These are phyloP conservation scores for Odontophorus gujanensis DNA, from an alignment of 2,113 vertebrate genomes.

Conservation along the genomic window DNA sequence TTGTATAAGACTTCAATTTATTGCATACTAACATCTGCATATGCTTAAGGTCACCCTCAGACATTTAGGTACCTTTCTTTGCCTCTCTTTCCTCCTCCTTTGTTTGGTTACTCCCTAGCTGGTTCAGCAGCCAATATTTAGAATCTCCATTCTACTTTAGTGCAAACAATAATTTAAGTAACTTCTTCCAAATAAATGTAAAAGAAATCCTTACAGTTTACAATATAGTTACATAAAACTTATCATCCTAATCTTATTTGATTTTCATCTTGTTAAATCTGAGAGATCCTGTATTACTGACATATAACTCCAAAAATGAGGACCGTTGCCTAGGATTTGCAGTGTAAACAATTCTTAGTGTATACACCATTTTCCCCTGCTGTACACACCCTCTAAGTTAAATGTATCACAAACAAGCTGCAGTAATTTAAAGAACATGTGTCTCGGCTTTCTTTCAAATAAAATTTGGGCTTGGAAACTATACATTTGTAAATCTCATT, in stretches of 20 bases:
- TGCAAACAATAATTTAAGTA: not conserved
- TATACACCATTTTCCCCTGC: not conserved
- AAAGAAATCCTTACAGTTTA: not conserved
- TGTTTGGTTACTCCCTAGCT: not conserved
- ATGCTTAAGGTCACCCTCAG: not conserved
- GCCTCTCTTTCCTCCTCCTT: not conserved
- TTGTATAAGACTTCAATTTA: not conserved
- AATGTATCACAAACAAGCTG: not conserved
- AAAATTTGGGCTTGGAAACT: not conserved
- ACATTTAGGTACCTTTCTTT: not conserved
- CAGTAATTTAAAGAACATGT: not conserved
- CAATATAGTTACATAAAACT: not conserved
- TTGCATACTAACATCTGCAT: not conserved
- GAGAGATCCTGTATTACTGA: not conserved
- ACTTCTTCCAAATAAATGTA: not conserved
- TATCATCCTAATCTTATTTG: not conserved
- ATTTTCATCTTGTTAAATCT: not conserved
- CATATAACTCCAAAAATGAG: not conserved
- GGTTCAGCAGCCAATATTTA: not conserved
- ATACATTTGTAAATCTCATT: not conserved
- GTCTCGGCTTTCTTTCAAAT: not conserved
- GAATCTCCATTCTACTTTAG: not conserved
- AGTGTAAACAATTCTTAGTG: constrained; percentile 25
- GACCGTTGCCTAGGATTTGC: not conserved
- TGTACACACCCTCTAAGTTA: constrained; percentile 30